phyloP scores from a whole-genome alignment of 2,113 vertebrate genomes.

The Zosterops pallidus region DNA sequence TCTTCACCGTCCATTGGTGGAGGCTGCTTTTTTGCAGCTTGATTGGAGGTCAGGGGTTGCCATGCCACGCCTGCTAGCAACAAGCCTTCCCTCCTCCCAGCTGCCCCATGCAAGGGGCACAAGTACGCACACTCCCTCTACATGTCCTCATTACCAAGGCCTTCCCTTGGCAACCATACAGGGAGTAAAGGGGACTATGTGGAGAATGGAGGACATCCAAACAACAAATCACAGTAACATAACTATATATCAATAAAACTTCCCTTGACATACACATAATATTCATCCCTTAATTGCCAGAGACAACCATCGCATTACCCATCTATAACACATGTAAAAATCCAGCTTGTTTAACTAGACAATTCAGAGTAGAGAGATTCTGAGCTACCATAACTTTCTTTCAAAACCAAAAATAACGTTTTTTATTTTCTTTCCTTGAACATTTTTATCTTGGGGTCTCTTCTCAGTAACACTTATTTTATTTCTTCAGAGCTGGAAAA shows the following conservation, averaged over 20 bases:
- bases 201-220: background rate
- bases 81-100: background rate
- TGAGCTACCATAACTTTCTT: background rate
- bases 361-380: background rate
- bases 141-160: no score
- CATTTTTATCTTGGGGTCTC: background rate
- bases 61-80: background rate
- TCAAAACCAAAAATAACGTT: background rate
- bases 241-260: background rate
- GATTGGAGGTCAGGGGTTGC: background rate
- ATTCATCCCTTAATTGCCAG: background rate
- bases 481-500: background rate
- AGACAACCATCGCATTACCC: background rate
- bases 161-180: background rate
- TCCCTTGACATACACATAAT: background rate
- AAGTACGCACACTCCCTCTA: background rate
- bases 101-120: background rate
- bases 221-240: background rate
- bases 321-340: background rate
- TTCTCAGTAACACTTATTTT: background rate
- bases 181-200: background rate
- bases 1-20: background rate
- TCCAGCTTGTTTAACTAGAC: background rate
- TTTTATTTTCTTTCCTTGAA: background rate
- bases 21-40: background rate